A percentile compares a stretch with the other conserved stretches of the same genome.
Conservation (phyloP, 2,113 vertebrate species). For the Cercopithecus mona region DNA sequence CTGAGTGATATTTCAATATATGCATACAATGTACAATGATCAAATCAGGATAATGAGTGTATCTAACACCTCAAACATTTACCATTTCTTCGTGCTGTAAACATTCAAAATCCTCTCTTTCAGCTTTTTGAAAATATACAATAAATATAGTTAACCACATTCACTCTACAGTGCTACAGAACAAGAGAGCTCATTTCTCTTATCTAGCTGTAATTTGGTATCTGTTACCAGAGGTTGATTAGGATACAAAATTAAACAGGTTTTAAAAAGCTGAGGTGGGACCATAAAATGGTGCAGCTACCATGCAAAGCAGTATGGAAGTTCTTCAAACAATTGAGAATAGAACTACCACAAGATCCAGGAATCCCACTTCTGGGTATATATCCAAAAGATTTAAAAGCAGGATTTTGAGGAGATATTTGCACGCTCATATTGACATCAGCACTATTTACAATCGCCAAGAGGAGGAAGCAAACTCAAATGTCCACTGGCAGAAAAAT, state of each 20-base stretch:
- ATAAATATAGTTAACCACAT: not conserved
- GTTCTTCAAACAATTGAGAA: constrained; percentile 21
- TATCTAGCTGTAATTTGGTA: not conserved
- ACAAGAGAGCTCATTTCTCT: not conserved
- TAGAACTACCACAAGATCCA: not conserved
- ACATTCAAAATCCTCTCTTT: not conserved
- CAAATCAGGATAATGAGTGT: not conserved
- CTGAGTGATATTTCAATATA: not conserved
- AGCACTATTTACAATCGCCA: not conserved
- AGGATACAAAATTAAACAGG: not conserved
- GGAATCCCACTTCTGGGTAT: not conserved
- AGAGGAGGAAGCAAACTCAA: not conserved
- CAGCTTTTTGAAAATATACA: not conserved
- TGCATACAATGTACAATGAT: not conserved
- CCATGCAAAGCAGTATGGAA: not conserved
- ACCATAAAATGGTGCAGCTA: not conserved
- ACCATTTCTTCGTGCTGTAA: not conserved
- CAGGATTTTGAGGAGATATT: not conserved
- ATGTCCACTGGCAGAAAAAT: not conserved
- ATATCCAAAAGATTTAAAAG: not conserved
- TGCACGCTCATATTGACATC: not conserved
- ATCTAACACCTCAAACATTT: not conserved
- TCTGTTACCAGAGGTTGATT: too few species aligned
- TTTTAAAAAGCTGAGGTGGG: constrained; percentile 1
- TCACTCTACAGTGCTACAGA: not conserved